Evolutionary conservation across 2,797 vertebrate genomes (phyloP), one percentile per base, ranked within the genome.

Genomic region (Sebastes alutus): DNA sequence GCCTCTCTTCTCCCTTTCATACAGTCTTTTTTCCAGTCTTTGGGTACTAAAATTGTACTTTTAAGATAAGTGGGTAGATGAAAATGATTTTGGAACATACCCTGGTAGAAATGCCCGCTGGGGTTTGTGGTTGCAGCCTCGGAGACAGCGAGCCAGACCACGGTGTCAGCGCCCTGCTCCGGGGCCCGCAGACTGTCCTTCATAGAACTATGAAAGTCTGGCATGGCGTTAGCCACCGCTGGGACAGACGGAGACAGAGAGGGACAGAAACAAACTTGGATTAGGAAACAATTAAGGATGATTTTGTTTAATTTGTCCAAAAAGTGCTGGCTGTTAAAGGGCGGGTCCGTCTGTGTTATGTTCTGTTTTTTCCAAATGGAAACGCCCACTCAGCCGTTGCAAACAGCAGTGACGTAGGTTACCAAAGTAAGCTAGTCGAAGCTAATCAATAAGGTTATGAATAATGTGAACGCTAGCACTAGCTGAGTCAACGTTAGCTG

Each of bases 201-300:
- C 96, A 96, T 96, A 1, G 96, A 96, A 18, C 72, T 84, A 65
- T 96, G 94, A 90, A 96, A 96, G 77, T 96, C 96, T 59, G 96
- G 96, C 95, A 96, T 96, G 32, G 94, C 91, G 1, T 93, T 95
- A 30, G 95, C 94, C 73, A 96, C 94, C 3, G 94, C 96, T 96
- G 18, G 46, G 35, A 42, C 10, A 63, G 2, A 56, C 5, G 5
- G 4, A 78, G 7, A 35, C 33, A 33, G 33, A 33, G 8, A 32
- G 38, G 14, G 38, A 42, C 38, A 22, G 1, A 56, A n/a, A 32
- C 6, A 63, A 23, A 23, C 23, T 23, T 23, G 23, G 23, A 23
- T 23, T 23, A 23, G 23, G 23, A 23, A 23, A 23, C 23, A 23
- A 23, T 23, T 23, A 23, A 23, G 23, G 23, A 23, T 23, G 23